Base-by-base conservation (phyloP, 2,797 vertebrate species). In the Takifugu ocellatus region DNA sequence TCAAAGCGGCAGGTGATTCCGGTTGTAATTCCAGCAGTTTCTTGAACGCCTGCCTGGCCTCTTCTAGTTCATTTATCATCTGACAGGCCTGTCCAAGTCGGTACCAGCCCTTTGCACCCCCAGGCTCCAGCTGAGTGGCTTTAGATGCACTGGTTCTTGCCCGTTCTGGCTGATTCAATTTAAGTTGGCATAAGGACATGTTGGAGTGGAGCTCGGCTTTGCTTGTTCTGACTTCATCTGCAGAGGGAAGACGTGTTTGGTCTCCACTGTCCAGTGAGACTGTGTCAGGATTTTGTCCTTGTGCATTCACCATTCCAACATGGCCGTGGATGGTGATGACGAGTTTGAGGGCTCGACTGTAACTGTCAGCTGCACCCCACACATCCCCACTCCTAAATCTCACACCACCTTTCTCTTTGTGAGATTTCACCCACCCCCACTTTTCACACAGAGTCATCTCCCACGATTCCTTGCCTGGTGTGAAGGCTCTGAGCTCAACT, bases 111-210 rank as follows among this genome's bases (percentile, higher is more conserved):
- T 97, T 96, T 39, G 89, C 50, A 1, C 89, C 90, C 3, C 68
- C 52, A 0, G 94, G 92, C 36, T 94, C 90, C 56, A 93, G 83
- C 62, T 87, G 82, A 21, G 93, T 88, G 2, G 93, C 93, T 72
- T 92, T 92, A 17, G 86, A 70, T 8, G 94, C 93, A 46, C 85
- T 94, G 60, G 78, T 81, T 49, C 83, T 92, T 0, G 94, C 94
- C 31, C 83, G 72, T 12, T 68, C 68, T 2, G 91, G 92, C 33
- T 92, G 92, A 27, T 91, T 91, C 46, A 93, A 77, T 69, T 90
- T 90, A 49, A 96, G 86, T 81, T 97, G 95, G 57, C 94, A 96
- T 49, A 94, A 87, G 0, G 94, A 93, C 46, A 96, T 64, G 80
- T 96, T 96, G 43, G 93, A 92, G 55, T 95, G 91, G n/a, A 97